Percentiles rank a stretch among this genome's conserved stretches.
Evolutionary conservation across 2,888 invertebrate species (phyloP).

Genomic region (Apotomis capreana): DNA sequence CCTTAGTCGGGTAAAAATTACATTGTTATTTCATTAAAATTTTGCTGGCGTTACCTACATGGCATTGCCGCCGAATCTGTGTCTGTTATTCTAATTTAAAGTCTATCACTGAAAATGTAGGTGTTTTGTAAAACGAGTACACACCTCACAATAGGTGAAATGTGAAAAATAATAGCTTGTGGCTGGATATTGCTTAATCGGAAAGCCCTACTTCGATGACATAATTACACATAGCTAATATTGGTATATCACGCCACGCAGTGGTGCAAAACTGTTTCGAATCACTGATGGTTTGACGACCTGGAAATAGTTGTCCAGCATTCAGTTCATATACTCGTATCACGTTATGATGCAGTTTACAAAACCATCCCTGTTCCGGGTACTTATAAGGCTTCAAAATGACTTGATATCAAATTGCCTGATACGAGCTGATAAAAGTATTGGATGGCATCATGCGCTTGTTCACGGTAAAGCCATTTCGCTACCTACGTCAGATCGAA

Average conservation of each 20-base stretch:
- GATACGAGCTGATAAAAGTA: not conserved
- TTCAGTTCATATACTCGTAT: not conserved
- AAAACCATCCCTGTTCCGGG: not conserved
- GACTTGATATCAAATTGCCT: not conserved
- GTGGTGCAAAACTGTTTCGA: not conserved
- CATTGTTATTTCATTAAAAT: too few relatives aligned
- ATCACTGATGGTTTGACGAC: not conserved
- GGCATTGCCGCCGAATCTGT: too few relatives aligned
- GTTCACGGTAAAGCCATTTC: not conserved
- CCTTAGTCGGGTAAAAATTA: too few relatives aligned
- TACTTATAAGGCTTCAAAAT: not conserved
- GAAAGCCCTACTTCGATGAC: too few relatives aligned
- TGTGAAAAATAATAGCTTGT: too few relatives aligned
- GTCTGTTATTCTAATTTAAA: too few relatives aligned
- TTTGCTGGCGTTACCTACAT: too few relatives aligned
- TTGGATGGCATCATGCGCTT: not conserved
- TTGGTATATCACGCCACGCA: not conserved
- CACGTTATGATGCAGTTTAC: not conserved
- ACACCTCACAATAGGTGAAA: too few relatives aligned
- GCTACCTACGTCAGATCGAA: not conserved
- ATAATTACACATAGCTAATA: not conserved
- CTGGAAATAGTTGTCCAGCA: not conserved
- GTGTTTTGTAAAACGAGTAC: too few relatives aligned
- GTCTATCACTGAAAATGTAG: too few relatives aligned
- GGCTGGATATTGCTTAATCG: too few relatives aligned